phyloP scores from a whole-genome alignment of 1,140 invertebrate species.

The Notospermus geniculatus region DNA sequence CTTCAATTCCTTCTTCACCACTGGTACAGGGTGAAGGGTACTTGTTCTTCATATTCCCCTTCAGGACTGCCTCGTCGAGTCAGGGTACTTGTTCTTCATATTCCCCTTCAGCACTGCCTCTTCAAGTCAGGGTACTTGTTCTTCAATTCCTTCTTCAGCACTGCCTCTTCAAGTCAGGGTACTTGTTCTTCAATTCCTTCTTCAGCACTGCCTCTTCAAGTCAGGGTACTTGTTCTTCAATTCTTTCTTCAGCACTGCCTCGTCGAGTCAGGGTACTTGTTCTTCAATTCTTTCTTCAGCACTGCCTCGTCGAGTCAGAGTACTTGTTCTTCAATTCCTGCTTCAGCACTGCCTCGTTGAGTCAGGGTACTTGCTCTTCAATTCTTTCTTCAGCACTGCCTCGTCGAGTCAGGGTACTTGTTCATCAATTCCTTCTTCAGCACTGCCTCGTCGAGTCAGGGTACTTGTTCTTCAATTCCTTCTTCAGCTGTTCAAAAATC shows the following conservation, averaged over 20 bases:
- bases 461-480: conserved; percentile 63
- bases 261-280: too few species aligned
- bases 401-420: too few species aligned
- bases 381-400: conserved; percentile 59
- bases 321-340: too few species aligned
- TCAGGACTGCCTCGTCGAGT: conserved; percentile 60
- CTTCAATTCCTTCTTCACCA: conserved; percentile 55
- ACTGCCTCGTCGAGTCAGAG: too few species aligned
- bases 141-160: conserved; percentile 49
- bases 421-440: conserved; percentile 33
- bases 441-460: conserved; percentile 60
- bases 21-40: too few species aligned
- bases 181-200: conserved; percentile 62
- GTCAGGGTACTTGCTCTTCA: conserved; percentile 63
- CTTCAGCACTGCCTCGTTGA: conserved; percentile 59
- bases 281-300: too few species aligned
- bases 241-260: too few species aligned
- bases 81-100: conserved; percentile 62
- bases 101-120: conserved; percentile 58
- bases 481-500: conserved; percentile 63
- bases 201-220: too few species aligned
- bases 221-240: too few species aligned
- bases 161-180: conserved; percentile 59
- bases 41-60: too few species aligned
- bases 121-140: too few species aligned